phyloP scores from a whole-genome alignment of 1,140 invertebrate genomes.

The Zaprionus gabonicus region DNA sequence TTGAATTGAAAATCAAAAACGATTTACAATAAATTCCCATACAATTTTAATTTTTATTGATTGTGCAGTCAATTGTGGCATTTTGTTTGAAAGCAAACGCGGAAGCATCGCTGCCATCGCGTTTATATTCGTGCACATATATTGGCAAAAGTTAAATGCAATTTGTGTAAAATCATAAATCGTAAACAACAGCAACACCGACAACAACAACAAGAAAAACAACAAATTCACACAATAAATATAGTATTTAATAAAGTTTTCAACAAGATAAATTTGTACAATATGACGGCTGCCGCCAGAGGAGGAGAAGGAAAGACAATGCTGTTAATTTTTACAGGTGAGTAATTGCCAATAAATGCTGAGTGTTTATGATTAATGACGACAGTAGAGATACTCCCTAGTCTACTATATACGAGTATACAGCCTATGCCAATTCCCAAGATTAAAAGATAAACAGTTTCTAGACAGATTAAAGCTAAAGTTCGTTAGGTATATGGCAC shows the following conservation, averaged over 20 bases:
- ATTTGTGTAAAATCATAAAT: conserved; percentile 34
- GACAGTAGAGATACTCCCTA: neutral
- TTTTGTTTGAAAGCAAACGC: conserved; percentile 39
- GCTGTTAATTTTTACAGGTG: conserved; percentile 63
- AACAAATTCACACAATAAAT: conserved; percentile 19
- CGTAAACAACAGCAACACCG: neutral
- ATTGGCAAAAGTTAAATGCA: conserved; percentile 44
- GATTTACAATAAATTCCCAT: conserved; percentile 42
- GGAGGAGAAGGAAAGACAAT: conserved; percentile 33
- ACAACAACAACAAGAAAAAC: neutral
- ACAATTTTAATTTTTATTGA: conserved; percentile 27
- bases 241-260: conserved; percentile 12
- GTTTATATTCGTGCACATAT: conserved; percentile 19
- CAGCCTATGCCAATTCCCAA: neutral
- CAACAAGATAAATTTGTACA: conserved; percentile 4
- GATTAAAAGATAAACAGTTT: conserved; percentile 2
- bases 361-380: neutral
- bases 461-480: neutral
- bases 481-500: neutral
- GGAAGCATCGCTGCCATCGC: conserved; percentile 20
- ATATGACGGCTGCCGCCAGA: conserved; percentile 2
- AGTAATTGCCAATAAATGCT: conserved; percentile 28
- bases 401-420: neutral
- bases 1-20: conserved; percentile 49
- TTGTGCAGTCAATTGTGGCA: conserved; percentile 42